Conservation (phyloP, 2,113 vertebrate species). For the Ciconia maguari region DNA sequence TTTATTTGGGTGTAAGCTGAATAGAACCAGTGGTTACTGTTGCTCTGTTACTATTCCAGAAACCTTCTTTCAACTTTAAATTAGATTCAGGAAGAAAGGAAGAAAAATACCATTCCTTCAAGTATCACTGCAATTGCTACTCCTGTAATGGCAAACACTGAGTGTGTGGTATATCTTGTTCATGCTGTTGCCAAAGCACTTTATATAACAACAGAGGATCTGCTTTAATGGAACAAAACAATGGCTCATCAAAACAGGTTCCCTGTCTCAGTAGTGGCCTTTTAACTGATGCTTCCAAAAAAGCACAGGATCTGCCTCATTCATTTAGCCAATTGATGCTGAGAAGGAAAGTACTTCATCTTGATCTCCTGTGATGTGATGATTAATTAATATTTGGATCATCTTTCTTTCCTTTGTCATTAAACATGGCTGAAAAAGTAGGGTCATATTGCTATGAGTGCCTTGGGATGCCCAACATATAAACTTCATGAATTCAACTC, state of each 20-base stretch:
- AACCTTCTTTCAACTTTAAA: conserved; percentile 44
- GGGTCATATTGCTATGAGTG: neutral
- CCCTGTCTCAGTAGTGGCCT: neutral
- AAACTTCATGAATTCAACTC: conserved; percentile 6
- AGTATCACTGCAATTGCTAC: conserved; percentile 13
- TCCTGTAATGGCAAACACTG: conserved; percentile 5
- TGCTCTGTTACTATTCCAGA: conserved; percentile 34
- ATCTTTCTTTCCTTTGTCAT: neutral
- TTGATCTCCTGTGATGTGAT: neutral
- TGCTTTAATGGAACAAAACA: conserved; percentile 31
- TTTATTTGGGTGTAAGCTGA: conserved; percentile 36
- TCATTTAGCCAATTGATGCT: neutral
- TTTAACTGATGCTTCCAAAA: neutral
- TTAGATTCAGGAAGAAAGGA: conserved; percentile 33
- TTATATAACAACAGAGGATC: neutral
- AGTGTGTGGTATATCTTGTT: neutral
- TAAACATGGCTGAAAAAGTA: neutral
- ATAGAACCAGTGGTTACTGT: conserved; percentile 1
- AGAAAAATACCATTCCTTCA: conserved; percentile 17
- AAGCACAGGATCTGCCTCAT: neutral
- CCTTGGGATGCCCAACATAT: neutral
- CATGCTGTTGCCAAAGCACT: conserved; percentile 5
- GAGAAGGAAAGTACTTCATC: neutral
- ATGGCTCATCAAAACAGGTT: neutral
- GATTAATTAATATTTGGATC: neutral